Evolutionary conservation across 2,113 vertebrate genomes (phyloP), one percentile per base, ranked within the genome.

Genomic region (Pedionomus torquatus): DNA sequence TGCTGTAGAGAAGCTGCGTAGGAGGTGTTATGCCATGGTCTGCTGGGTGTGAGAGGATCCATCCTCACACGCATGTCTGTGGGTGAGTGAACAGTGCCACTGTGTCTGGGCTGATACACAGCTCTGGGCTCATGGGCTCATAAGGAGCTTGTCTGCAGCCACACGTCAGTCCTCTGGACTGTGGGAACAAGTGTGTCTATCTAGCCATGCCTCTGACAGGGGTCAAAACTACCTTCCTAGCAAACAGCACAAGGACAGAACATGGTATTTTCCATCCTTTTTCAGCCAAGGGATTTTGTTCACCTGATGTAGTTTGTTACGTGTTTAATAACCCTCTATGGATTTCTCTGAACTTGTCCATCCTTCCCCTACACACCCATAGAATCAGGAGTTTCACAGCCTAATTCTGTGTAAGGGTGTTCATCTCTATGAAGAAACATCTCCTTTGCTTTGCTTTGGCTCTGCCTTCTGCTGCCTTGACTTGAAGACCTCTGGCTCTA

Each of bases 21-120:
- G 66, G 65, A 78, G 58, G 19, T n/a, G n/a, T 48, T 21, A n/a
- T 4, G 26, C 52, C 48, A 31, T 31, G 65, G 21, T 41, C 39
- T 55, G 13, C 20, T 63, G 69, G 63, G 17, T 69, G 58, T 72
- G 60, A 66, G 61, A 49, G 58, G 52, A 33, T 83, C 71, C 31
- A 15, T 25, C n/a, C 65, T 20, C 69, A 30, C 15, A 2, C 5
- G 39, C n/a, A 10, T 2, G 0, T 10, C 41, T 51, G 68, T 5
- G 25, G 49, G 23, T 17, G 33, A 49, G 44, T 4, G 30, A n/a
- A 16, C 48, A 9, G 10, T 31, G 51, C 17, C 26, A 11, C 68
- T 5, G 28, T 8, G 35, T 41, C 33, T 25, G 60, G 31, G 35
- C 46, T 51, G 48, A 23, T 16, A 20, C 33, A 13, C 35, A 44